Conservation (phyloP, 2,113 vertebrate genomes). For the Telmatochromis brichardi region DNA sequence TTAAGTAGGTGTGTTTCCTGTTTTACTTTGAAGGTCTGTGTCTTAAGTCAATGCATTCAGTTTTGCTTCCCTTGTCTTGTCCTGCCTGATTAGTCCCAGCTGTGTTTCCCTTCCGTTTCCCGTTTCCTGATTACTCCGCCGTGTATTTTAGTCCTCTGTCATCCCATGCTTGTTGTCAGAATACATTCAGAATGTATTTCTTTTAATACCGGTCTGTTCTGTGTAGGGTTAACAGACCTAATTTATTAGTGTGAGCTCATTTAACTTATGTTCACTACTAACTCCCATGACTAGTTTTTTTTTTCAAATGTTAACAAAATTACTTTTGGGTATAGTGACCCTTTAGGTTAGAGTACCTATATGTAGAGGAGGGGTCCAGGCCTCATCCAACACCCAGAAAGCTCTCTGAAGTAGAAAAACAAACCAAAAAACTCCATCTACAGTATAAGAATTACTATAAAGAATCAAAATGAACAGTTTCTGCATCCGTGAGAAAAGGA, state of each 20-base stretch:
- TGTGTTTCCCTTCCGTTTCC: not conserved
- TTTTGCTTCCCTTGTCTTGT: not conserved
- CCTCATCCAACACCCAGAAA: not conserved
- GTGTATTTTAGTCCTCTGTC: not conserved
- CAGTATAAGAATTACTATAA: not conserved
- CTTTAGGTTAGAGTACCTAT: not conserved
- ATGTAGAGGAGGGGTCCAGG: not conserved
- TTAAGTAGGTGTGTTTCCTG: not conserved
- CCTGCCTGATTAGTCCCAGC: not conserved
- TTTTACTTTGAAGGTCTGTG: not conserved
- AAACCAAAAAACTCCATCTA: not conserved
- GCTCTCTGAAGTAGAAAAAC: not conserved
- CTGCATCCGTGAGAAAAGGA: not conserved
- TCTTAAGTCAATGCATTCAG: not conserved
- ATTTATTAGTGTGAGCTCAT: not conserved
- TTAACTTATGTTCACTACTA: not conserved
- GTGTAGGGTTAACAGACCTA: not conserved
- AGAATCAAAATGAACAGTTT: not conserved
- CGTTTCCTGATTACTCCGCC: rapidly evolving
- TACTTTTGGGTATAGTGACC: not conserved
- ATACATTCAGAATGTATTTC: not conserved
- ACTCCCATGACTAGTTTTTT: not conserved
- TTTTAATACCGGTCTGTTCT: not conserved
- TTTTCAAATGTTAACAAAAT: not conserved
- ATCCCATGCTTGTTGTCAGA: not conserved